Evolutionary conservation across 2,888 invertebrate genomes (phyloP).

Genomic region (Nudaria mundana): DNA sequence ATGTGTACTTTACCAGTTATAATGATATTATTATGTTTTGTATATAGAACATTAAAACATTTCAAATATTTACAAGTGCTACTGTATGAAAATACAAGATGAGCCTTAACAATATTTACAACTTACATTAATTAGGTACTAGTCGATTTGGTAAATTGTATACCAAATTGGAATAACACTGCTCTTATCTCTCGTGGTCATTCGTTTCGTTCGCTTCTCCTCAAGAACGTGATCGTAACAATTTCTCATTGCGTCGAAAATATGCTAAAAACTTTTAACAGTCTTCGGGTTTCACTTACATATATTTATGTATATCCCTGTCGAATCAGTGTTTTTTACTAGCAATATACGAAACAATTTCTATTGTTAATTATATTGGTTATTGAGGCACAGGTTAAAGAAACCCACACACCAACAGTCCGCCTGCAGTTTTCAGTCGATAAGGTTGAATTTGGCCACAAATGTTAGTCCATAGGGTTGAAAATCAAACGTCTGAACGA

Average conservation of each 20-base stretch:
- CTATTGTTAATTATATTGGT: constrained; percentile 36
- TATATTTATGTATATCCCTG: constrained; percentile 71
- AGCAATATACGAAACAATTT: constrained; percentile 62
- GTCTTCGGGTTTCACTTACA: constrained; percentile 77
- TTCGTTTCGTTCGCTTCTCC: constrained; percentile 43
- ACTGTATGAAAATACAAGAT: constrained; percentile 37
- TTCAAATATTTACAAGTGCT: constrained; percentile 47
- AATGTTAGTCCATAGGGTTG: too few species aligned
- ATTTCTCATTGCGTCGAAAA: constrained; percentile 57
- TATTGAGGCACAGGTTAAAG: constrained; percentile 50
- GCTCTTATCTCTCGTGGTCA: constrained; percentile 55
- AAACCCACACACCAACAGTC: constrained; percentile 46
- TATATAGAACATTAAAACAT: too few species aligned
- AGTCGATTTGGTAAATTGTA: constrained; percentile 63
- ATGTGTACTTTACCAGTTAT: too few species aligned
- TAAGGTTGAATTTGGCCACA: too few species aligned
- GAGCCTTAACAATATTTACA: constrained; percentile 49
- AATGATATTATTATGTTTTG: too few species aligned
- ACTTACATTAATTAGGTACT: constrained; percentile 69
- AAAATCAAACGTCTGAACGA: too few species aligned
- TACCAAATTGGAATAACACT: constrained; percentile 73
- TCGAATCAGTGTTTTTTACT: constrained; percentile 77
- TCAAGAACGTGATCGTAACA: constrained; percentile 48
- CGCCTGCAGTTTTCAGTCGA: too few species aligned
- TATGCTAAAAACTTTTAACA: constrained; percentile 74